A percentile compares a stretch with the other conserved stretches of the same genome.
These are phyloP conservation scores for Paracentrotus lividus DNA, from an alignment of 53 echinoderm and acorn worm genomes.

Conservation along the genomic window DNA sequence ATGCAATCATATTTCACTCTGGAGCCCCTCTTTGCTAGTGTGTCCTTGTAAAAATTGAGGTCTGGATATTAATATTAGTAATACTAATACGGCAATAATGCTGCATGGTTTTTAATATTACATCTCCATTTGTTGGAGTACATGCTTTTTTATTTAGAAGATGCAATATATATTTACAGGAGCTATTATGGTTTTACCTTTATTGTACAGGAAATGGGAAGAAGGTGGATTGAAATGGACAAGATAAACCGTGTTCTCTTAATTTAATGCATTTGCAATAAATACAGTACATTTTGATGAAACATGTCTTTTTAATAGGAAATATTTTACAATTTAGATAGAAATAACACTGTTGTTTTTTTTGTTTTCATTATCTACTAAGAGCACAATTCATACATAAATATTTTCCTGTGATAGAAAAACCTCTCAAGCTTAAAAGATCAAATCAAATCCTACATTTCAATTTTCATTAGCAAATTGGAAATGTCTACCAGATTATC, in stretches of 20 bases:
- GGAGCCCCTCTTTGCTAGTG: constrained; percentile 30
- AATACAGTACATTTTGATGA: neutral
- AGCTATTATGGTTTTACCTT: neutral
- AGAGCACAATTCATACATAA: neutral
- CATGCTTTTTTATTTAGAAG: constrained; percentile 2
- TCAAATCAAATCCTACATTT: constrained; percentile 48
- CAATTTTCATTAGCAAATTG: constrained; percentile 60
- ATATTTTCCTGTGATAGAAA: neutral
- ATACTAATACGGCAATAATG: neutral
- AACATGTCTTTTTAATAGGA: neutral
- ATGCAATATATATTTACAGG: neutral
- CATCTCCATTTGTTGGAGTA: constrained; percentile 18
- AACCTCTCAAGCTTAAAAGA: neutral
- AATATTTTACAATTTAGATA: neutral
- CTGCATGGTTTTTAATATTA: neutral
- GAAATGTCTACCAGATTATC: constrained; percentile 51
- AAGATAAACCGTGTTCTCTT: neutral
- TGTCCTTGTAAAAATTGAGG: neutral
- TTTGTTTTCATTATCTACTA: neutral
- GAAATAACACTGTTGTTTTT: neutral
- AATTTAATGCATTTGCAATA: neutral
- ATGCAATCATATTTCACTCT: constrained; percentile 61
- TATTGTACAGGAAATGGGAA: neutral
- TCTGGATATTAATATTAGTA: constrained; percentile 14
- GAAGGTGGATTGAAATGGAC: neutral